Evolutionary conservation across 2,797 vertebrate genomes (phyloP).

Genomic region (Propithecus deckenii): DNA sequence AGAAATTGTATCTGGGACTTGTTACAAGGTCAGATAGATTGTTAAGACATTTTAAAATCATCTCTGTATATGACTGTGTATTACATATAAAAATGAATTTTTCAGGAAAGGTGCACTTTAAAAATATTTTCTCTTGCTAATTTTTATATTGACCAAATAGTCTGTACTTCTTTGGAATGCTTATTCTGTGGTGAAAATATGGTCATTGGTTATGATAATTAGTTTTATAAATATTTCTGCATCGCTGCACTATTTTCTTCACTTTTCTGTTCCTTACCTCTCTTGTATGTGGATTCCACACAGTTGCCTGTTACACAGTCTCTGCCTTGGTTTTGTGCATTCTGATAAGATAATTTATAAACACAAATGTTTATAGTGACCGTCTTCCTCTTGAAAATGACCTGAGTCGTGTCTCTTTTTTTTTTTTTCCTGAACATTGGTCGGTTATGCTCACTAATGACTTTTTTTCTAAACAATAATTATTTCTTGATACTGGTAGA

Average conservation of each 20-base stretch:
- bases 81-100: constrained; percentile 20
- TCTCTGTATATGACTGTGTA: background rate
- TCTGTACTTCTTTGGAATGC: constrained; percentile 20
- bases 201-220: background rate
- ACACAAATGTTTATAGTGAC: constrained; percentile 30
- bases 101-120: constrained; percentile 34
- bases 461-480: constrained; percentile 19
- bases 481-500: background rate
- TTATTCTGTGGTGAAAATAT: constrained; percentile 44
- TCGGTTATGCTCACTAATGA: background rate
- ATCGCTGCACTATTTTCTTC: background rate
- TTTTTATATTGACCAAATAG: background rate
- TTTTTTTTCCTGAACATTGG: background rate
- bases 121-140: background rate
- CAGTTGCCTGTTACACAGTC: background rate
- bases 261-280: background rate
- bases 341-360: constrained; percentile 16
- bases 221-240: background rate
- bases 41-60: background rate
- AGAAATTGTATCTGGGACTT: background rate
- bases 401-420: background rate
- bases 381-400: constrained; percentile 54
- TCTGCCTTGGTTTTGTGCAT: constrained; percentile 36
- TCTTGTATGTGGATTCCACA: background rate
- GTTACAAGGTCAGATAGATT: constrained; percentile 23